phyloP scores from a whole-genome alignment of 2,113 vertebrate species.

The Grammomys surdaster region DNA sequence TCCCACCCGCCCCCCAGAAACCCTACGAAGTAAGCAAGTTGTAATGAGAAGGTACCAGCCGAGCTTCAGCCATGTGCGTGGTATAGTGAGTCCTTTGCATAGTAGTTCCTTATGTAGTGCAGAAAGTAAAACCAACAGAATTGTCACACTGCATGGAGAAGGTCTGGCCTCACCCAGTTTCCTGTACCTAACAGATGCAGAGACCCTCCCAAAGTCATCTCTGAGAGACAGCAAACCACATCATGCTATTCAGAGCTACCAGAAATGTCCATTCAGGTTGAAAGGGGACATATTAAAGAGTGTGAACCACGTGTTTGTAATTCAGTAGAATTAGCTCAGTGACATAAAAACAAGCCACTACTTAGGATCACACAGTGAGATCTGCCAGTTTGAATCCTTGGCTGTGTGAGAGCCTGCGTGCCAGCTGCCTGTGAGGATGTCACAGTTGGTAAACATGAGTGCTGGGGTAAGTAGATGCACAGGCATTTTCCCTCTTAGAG shows the following conservation, averaged over 20 bases:
- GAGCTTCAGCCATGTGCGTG: fast-evolving
- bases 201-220: background rate
- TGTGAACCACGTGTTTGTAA: background rate
- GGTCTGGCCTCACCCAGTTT: background rate
- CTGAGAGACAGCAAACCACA: background rate
- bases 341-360: background rate
- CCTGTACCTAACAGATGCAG: background rate
- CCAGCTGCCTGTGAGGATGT: background rate
- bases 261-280: background rate
- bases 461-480: background rate
- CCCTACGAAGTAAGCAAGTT: background rate
- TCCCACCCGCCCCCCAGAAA: background rate
- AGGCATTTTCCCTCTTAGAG: background rate
- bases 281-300: background rate
- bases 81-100: background rate
- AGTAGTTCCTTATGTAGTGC: background rate
- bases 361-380: background rate
- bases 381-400: background rate
- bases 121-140: background rate
- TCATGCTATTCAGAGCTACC: slow-evolving; percentile 4
- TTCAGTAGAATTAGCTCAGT: background rate
- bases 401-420: background rate
- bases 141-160: background rate
- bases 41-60: background rate
- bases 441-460: background rate